Percentiles rank a stretch among this genome's conserved stretches.
Conservation (phyloP, 2,113 vertebrate species). For the Sorex araneus region DNA sequence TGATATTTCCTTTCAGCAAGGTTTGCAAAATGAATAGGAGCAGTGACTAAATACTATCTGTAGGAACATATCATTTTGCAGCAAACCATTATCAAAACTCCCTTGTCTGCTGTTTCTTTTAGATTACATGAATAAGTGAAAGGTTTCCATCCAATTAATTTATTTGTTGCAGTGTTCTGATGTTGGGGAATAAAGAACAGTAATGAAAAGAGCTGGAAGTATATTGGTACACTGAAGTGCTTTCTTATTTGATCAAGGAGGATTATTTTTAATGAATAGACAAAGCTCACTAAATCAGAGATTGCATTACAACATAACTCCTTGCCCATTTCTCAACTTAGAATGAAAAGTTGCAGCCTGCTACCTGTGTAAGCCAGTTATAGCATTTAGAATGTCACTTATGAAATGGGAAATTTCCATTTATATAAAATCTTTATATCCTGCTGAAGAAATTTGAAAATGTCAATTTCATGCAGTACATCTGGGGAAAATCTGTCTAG, state of each 20-base stretch:
- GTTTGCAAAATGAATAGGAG: conserved; percentile 3
- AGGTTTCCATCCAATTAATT: not conserved
- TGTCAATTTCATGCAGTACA: conserved; percentile 78
- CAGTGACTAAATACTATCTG: not conserved
- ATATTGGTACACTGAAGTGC: conserved; percentile 29
- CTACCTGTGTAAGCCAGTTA: conserved; percentile 53
- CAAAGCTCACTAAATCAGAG: conserved; percentile 12
- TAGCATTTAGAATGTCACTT: conserved; percentile 78
- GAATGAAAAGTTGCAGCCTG: conserved; percentile 42
- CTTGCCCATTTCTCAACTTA: conserved; percentile 55
- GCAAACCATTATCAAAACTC: not conserved
- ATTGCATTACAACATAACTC: conserved; percentile 18
- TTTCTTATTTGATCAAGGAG: conserved; percentile 31
- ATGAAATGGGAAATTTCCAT: conserved; percentile 77
- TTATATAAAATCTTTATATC: conserved; percentile 81
- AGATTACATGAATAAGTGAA: not conserved
- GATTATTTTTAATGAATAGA: conserved; percentile 58
- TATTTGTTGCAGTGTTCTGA: not conserved
- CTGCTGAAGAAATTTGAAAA: conserved; percentile 80
- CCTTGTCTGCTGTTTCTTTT: conserved; percentile 12
- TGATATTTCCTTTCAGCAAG: not conserved
- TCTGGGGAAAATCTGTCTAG: conserved; percentile 78
- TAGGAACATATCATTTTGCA: conserved; percentile 46
- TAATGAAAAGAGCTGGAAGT: not conserved
- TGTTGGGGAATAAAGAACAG: not conserved